Base-by-base conservation (phyloP, 2,888 invertebrate species). In the Saturnia pavonia region DNA sequence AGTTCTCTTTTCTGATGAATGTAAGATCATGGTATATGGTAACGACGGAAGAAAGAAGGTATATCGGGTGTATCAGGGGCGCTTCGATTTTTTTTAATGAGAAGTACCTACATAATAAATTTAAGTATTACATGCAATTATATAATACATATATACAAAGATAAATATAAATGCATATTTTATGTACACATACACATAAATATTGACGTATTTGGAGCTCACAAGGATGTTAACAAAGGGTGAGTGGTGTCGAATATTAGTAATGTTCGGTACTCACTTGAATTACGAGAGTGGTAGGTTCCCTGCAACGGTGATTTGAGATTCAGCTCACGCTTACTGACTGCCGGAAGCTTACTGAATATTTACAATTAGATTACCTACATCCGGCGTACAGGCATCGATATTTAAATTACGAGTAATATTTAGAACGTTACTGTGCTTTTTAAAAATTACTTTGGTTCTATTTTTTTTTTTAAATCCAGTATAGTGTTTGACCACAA, bases 281-380 rank as follows among this genome's bases (percentile, higher is more conserved):
- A 76, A 74, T 75, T 76, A 77, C 74, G 75, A 72, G 75, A 75
- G 70, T 67, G 57, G 72, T 74, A 70, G 67, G 72, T 70, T 69
- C 71, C 42, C 42, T 74, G 73, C 74, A 78, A 69, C 72, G 74
- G 74, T 82, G 78, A 84, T 84, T 84, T 82, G 70, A 72, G 72
- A 86, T 84, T 84, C 85, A 79, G 67, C 74, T 74, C 80, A 74
- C 82, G 78, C 76, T 70, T 74, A 71, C 71, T 70, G 68, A 67
- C 76, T 72, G 75, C 76, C 76, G 74, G 75, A 74, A 78, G 77
- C 78, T 72, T 70, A 73, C 77, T 79, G 86, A 84, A 85, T 85
- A 87, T 87, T 87, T 86, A 82, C 84, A 86, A 87, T 86, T 87
- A 83, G 82, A 87, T 87, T 87, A 85, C 85, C 76, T 76, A 78